Evolutionary conservation across 2,888 invertebrate species (phyloP).

Genomic region (Hofmannophila pseudospretella): DNA sequence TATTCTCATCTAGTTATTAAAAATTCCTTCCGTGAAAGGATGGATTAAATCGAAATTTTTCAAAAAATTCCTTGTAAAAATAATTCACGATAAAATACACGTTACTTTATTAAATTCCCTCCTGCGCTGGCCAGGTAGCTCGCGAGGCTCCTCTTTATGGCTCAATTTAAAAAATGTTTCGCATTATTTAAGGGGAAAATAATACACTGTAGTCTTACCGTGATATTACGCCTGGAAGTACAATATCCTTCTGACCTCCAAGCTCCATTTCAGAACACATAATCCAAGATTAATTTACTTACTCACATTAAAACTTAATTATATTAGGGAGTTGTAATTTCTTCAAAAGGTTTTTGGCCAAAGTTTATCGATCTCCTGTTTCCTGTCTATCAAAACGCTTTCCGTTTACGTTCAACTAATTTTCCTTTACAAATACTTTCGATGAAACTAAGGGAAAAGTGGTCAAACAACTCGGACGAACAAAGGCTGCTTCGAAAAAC

Average conservation of each 20-base stretch:
- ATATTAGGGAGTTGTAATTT: conserved; percentile 21
- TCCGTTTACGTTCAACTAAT: conserved; percentile 35
- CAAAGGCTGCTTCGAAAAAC: conserved; percentile 49
- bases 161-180: conserved; percentile 65
- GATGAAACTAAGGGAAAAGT: conserved; percentile 39
- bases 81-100: conserved; percentile 59
- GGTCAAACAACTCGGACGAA: conserved; percentile 42
- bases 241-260: conserved; percentile 28
- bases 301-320: conserved; percentile 6
- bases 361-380: conserved; percentile 34
- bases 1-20: not conserved
- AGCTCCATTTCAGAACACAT: conserved; percentile 15
- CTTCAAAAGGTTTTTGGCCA: conserved; percentile 33
- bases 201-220: conserved; percentile 49
- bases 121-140: conserved; percentile 48
- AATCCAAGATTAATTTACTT: conserved; percentile 18
- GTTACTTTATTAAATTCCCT: conserved; percentile 68
- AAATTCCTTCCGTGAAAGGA: too few species aligned
- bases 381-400: conserved; percentile 34
- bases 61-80: conserved; percentile 38
- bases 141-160: conserved; percentile 59
- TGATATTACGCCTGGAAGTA: conserved; percentile 43
- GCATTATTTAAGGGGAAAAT: conserved; percentile 55
- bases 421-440: conserved; percentile 38
- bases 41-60: conserved; percentile 33